Evolutionary conservation across 2,888 invertebrate genomes (phyloP), one percentile per base, ranked within the genome.

Genomic region (Mimumesa dahlbomi): DNA sequence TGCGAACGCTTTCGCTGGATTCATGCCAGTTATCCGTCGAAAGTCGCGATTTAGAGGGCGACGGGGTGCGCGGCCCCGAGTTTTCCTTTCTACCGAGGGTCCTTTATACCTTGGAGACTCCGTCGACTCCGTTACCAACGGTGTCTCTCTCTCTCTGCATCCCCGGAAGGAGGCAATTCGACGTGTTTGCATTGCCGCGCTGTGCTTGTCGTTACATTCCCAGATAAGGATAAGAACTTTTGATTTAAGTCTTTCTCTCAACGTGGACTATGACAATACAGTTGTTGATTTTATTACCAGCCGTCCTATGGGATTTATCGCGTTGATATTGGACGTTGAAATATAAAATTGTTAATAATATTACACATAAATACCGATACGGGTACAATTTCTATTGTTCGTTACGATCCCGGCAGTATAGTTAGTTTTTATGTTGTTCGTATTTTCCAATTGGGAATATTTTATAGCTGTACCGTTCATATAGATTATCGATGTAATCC

Each of bases 41-140:
- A 63, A 73, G 49, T 76, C 50, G 42, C 69, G 59, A 57, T 76
- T 73, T 64, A 63, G 40, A 65, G 52, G 57, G 46, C 18, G 48
- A 18, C 21, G 13, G 22, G 38, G 29, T 16, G 34, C 48, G 31
- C 46, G 22, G 25, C 53, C 38, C 19, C 19, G 46, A 59, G 61
- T 69, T 74, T 65, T 69, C 69, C 65, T 65, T 74, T 65, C 49
- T 21, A 29, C 18, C 21, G 42, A 21, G 34, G 31, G 14, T 43
- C 54, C 59, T 77, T 73, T 69, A 46, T 53, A 19, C 52, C 67
- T 61, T 40, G 58, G 59, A 46, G 40, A 38, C 42, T 29, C 18
- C 38, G 22, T 77, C 59, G 59, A 66, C 58, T 64, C 57, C 34
- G 65, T 53, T 59, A 43, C 53, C 16, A 14, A 22, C 46, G 49